These are phyloP conservation scores for Zygothrica quintamaculata DNA, from an alignment of 2,888 invertebrate genomes.

Conservation along the genomic window DNA sequence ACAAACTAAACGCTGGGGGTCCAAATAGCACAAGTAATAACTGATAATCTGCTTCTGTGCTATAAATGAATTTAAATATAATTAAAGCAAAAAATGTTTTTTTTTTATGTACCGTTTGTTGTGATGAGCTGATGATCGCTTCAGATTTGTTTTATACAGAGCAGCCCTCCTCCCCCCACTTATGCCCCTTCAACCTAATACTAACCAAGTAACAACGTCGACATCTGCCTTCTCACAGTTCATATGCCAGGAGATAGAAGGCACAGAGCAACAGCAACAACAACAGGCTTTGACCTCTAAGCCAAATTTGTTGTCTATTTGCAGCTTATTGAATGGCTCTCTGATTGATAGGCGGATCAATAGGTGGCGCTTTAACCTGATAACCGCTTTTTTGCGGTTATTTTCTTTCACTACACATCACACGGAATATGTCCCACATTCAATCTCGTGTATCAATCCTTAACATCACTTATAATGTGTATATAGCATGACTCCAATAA, in stretches of 20 bases:
- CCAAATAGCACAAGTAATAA: slow-evolving; percentile 13
- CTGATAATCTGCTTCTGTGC: slow-evolving; percentile 39
- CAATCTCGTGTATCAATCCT: too few species aligned
- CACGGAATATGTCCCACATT: too few species aligned
- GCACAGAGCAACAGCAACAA: not conserved
- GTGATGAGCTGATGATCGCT: slow-evolving; percentile 14
- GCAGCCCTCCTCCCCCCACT: too few species aligned
- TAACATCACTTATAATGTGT: too few species aligned
- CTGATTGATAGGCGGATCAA: slow-evolving; percentile 51
- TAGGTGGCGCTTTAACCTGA: slow-evolving; percentile 52
- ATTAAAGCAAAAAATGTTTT: slow-evolving; percentile 42
- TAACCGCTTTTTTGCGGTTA: slow-evolving; percentile 68
- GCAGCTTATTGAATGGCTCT: slow-evolving; percentile 15
- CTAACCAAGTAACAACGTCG: too few species aligned
- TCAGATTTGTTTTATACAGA: too few species aligned
- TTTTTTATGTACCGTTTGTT: slow-evolving; percentile 32
- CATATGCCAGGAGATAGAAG: slow-evolving; percentile 6
- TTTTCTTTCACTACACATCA: slow-evolving; percentile 26
- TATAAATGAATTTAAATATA: slow-evolving; percentile 37
- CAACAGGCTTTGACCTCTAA: not conserved
- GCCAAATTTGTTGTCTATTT: slow-evolving; percentile 1
- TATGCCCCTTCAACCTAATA: too few species aligned
- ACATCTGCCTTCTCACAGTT: not conserved
- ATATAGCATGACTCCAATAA: too few species aligned
- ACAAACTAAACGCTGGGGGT: slow-evolving; percentile 42